Conservation (phyloP, 2,888 invertebrate species). For the Camponotus fellah region DNA sequence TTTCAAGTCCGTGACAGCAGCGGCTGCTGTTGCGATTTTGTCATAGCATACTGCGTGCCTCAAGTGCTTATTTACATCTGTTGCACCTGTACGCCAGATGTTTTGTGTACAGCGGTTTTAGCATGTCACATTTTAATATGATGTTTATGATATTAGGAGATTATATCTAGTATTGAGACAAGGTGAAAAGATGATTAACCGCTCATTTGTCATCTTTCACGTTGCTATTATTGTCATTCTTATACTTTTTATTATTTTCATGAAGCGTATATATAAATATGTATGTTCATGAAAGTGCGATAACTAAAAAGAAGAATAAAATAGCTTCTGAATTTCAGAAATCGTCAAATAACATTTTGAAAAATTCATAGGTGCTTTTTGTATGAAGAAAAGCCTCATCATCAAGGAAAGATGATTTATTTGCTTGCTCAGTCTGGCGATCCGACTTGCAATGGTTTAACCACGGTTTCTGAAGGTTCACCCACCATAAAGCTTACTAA, state of each 20-base stretch:
- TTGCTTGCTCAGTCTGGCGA: constrained; percentile 92
- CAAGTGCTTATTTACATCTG: constrained; percentile 4
- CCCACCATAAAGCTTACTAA: constrained; percentile 92
- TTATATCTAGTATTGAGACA: neutral
- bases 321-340: neutral
- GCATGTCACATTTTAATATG: constrained; percentile 12
- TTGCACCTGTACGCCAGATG: constrained; percentile 37
- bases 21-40: constrained; percentile 15
- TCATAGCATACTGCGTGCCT: neutral
- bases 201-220: constrained; percentile 46
- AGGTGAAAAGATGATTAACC: constrained; percentile 36
- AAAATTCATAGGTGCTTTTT: constrained; percentile 90
- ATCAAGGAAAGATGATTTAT: constrained; percentile 87
- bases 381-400: constrained; percentile 88
- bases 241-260: neutral
- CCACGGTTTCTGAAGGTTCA: constrained; percentile 92
- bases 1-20: neutral
- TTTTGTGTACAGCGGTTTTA: constrained; percentile 16
- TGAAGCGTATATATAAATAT: neutral
- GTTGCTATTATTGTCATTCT: neutral
- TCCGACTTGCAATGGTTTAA: constrained; percentile 92
- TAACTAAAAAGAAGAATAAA: neutral
- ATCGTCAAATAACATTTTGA: neutral
- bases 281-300: neutral
- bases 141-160: neutral